Base-by-base conservation (phyloP, 2,113 vertebrate genomes). In the Bambusicola thoracicus region DNA sequence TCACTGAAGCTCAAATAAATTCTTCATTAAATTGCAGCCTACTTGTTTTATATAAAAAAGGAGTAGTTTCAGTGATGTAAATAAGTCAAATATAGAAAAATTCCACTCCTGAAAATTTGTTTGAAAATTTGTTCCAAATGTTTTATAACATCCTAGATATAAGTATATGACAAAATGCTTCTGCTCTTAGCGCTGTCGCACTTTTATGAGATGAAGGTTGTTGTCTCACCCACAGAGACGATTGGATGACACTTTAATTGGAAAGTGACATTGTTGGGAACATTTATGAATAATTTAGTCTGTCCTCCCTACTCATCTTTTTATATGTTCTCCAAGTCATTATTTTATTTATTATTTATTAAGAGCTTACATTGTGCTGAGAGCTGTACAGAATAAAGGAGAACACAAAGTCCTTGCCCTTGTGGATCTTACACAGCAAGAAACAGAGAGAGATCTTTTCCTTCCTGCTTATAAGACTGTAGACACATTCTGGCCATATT, bases 281-380 rank as follows among this genome's bases (percentile, higher is more conserved):
- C 81, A 89, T 91, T 92, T 91, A 93, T 96, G 89, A 96, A 96
- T 96, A 91, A 95, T 95, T 96, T 93, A 96, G 67, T 87, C 77
- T 89, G 87, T 96, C 81, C 75, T 93, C 84, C 75, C 55, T 53
- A 56, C 75, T 93, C 94, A 93, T 93, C 91, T 87, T 91, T 96
- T 93, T 93, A 63, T 93, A 91, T 77, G 87, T 92, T 93, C 78
- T 94, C 63, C 49, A 85, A 89, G 89, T 89, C 89, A 93, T 95
- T 95, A 95, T 93, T 94, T 96, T 96, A 94, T 96, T 94, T 95
- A 95, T 95, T 94, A 94, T 96, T 96, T 96, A 94, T 94, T 94
- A 92, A 89, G 81, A 82, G 34, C 75, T 70, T 87, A 93, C 85
- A 74, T 66, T 85, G 56, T 74, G 63, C 72, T 87, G 84, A 92